Base-by-base conservation (phyloP, 1,140 invertebrate genomes). In the Meloidogyne hapla region DNA sequence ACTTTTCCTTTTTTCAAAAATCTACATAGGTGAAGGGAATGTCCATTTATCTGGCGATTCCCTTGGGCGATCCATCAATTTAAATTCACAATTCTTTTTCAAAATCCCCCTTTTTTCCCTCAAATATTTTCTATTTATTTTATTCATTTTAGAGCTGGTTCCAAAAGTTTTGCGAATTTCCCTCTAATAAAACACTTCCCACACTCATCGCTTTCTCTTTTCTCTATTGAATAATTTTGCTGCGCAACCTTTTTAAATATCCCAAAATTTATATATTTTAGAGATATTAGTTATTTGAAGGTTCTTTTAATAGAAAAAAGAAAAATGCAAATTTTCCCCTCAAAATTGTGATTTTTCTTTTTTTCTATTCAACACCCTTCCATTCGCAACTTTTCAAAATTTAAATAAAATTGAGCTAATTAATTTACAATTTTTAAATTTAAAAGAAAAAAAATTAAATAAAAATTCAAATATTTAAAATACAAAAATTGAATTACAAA, bases 81-180 rank as follows among this genome's bases (percentile, higher is more conserved):
- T 56, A 5, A 56, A 56, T 18, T 48, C 15, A 18, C 13, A 48
- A 48, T 48, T 48, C 15, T 48, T 48, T 48, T 48, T 48, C 15
- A 48, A 18, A 18, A 5, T 48, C 15, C 15, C 12, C 13, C 12
- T 3, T 42, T 42, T 15, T 42, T 42, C 40, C 40, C 40, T 42
- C 40, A 13, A 42, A 13, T 42, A 13, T 13, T 15, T 42, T 12
- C 40, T 18, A 4, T 48, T 48, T 48, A 6, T n/a, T 56, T n/a
- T 48, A 48, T 48, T 48, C 18, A n/a, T n/a, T n/a, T 8, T 18
- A 56, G 48, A 56, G n/a, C 48, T 56, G 48, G 48, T 56, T 56
- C 48, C n/a, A 56, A 56, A 56, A 56, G 42, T 45, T 45, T 45
- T 45, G 42, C 42, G 42, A 56, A n/a, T 56, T 56, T 56, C 48